A percentile compares a stretch with the other conserved stretches of the same genome.
These are phyloP conservation scores for Nipponia nippon DNA, from an alignment of 2,113 vertebrate species.

Conservation along the genomic window DNA sequence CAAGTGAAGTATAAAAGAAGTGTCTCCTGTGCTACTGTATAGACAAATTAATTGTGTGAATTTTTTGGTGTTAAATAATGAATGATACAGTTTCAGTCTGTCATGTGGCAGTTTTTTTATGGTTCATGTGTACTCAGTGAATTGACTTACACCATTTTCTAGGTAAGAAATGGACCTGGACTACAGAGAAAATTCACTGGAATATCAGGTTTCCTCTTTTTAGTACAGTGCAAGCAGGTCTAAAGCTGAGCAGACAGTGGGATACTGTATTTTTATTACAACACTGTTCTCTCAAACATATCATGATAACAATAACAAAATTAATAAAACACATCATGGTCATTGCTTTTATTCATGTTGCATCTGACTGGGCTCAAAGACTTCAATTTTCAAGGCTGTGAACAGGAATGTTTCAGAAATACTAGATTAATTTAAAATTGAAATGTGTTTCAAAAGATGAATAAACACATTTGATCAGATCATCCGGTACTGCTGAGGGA, in stretches of 20 bases:
- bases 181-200: neutral
- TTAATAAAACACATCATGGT: neutral
- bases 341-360: neutral
- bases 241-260: neutral
- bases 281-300: neutral
- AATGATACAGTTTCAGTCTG: neutral
- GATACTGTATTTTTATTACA: neutral
- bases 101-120: neutral
- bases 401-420: neutral
- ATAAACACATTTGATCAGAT: neutral
- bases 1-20: neutral
- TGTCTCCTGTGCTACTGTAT: neutral
- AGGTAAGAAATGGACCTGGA: neutral
- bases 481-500: neutral
- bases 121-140: neutral
- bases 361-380: neutral
- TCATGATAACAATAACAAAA: neutral
- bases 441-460: neutral
- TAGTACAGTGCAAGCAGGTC: neutral
- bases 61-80: neutral
- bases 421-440: neutral
- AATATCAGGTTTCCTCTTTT: neutral
- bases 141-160: neutral
- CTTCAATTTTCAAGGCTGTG: neutral
- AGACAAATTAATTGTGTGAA: neutral